Base-by-base conservation (phyloP, 2,797 vertebrate genomes). In the Siniperca obscura region DNA sequence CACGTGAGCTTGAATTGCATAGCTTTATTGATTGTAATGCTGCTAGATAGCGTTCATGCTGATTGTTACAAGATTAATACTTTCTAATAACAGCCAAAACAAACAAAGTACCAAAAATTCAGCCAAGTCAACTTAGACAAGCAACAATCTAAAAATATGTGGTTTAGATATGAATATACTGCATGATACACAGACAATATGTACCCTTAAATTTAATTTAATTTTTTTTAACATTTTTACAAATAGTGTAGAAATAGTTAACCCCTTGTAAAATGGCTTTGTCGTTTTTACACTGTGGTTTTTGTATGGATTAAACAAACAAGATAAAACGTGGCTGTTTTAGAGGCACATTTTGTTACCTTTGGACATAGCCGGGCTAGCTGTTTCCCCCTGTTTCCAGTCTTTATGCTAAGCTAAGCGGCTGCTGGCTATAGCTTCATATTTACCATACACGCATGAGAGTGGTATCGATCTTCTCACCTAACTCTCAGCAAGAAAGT, bases 11-110 rank as follows among this genome's bases (percentile, higher is more conserved):
- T 44, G 38, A 7, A 17, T 9, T 48, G 38, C 36, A 61, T 44
- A 40, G 16, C 22, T 34, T 27, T 36, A 30, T 16, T 50, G 38
- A 27, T 22, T 79, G 48, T 30, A 53, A 40, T 67, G 66, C 57
- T 65, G 75, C 55, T 11, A 38, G 53, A 62, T 21, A 14, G 1
- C 6, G 17, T 40, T 57, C 22, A 30, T 36, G 34, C 1, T 1
- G 4, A 56, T 69, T 60, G 50, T 62, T 30, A 65, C 21, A 62
- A 25, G 3, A 56, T 14, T 40, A 42, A 46, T 38, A 53, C 3
- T 34, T 46, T 16, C 21, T 19, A n/a, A 55, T 40, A 56, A 59
- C 17, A 21, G n/a, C 44, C 13, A 34, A 80, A 79, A 72, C 55
- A 70, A 34, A 42, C 55, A 70, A 34, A 42, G 22, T 36, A n/a